A percentile compares a stretch with the other conserved stretches of the same genome.
Conservation (phyloP, 2,888 invertebrate species). For the Meloe dianella region DNA sequence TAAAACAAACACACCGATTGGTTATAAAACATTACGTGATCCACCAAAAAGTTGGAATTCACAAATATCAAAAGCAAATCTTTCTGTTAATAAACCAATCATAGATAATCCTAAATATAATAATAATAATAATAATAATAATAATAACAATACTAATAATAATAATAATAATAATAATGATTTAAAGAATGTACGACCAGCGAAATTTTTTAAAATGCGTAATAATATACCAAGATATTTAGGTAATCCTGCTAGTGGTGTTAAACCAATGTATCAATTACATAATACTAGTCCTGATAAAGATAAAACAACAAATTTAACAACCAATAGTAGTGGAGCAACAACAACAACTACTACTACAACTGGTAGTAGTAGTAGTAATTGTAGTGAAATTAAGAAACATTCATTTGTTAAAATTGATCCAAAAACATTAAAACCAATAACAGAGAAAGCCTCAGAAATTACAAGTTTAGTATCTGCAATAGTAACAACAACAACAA, state of each 20-base stretch:
- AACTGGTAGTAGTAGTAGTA: slow-evolving; percentile 13
- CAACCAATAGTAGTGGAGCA: slow-evolving; percentile 20
- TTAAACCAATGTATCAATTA: slow-evolving; percentile 66
- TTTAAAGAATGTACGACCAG: slow-evolving; percentile 57
- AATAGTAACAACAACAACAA: slow-evolving; percentile 23
- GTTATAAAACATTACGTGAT: slow-evolving; percentile 66
- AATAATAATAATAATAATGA: slow-evolving; percentile 38
- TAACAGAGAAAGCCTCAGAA: slow-evolving; percentile 57
- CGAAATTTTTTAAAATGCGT: slow-evolving; percentile 66
- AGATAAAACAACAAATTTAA: slow-evolving; percentile 45
- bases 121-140: slow-evolving; percentile 13
- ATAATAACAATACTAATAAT: neutral
- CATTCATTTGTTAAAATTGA: slow-evolving; percentile 63
- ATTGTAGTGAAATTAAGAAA: slow-evolving; percentile 54
- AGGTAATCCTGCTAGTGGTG: slow-evolving; percentile 66
- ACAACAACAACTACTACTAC: slow-evolving; percentile 17
- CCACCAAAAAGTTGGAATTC: slow-evolving; percentile 70
- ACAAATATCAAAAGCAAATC: slow-evolving; percentile 62
- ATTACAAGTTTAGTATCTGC: slow-evolving; percentile 50
- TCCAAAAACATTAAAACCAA: slow-evolving; percentile 66
- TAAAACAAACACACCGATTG: slow-evolving; percentile 56
- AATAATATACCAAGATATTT: slow-evolving; percentile 64
- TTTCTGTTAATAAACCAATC: slow-evolving; percentile 47
- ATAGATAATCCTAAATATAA: slow-evolving; percentile 33
- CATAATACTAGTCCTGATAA: slow-evolving; percentile 54